Evolutionary conservation across 2,888 invertebrate genomes (phyloP).

Genomic region (Tigriopus californicus): DNA sequence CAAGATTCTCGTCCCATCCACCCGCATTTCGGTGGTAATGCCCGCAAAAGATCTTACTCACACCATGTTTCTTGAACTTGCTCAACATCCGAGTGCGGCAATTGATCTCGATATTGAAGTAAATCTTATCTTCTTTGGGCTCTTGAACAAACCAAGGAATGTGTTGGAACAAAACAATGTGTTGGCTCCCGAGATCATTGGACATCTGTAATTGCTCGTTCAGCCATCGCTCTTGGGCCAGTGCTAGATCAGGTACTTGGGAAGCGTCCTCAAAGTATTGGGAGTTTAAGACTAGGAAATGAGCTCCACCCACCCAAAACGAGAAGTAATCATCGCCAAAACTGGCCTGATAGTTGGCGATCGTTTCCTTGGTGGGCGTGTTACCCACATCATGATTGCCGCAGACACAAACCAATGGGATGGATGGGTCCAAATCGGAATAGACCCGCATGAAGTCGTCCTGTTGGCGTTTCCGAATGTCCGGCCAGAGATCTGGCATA

Average conservation of each 20-base stretch:
- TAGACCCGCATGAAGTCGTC: constrained; percentile 28
- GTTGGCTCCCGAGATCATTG: constrained; percentile 18
- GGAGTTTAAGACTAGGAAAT: constrained; percentile 32
- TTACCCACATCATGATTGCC: constrained; percentile 37
- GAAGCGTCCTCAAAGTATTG: constrained; percentile 28
- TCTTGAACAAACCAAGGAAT: constrained; percentile 30
- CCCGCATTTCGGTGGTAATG: constrained; percentile 33
- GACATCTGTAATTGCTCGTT: constrained; percentile 24
- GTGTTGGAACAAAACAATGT: constrained; percentile 31
- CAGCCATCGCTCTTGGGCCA: constrained; percentile 30
- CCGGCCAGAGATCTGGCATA: constrained; percentile 24
- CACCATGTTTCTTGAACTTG: constrained; percentile 28
- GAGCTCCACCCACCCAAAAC: constrained; percentile 30
- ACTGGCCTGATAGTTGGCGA: constrained; percentile 23
- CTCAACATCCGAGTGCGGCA: constrained; percentile 26
- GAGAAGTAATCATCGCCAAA: constrained; percentile 34
- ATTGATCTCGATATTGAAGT: constrained; percentile 27
- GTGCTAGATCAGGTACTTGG: constrained; percentile 24
- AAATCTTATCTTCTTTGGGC: constrained; percentile 25
- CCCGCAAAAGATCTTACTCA: constrained; percentile 31
- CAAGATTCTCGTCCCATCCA: constrained; percentile 28
- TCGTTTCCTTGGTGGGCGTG: constrained; percentile 27
- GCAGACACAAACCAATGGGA: constrained; percentile 33
- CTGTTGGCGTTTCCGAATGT: constrained; percentile 26
- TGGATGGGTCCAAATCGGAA: constrained; percentile 26